Evolutionary conservation across 2,113 vertebrate genomes (phyloP).

Genomic region (Macquaria ambigua): DNA sequence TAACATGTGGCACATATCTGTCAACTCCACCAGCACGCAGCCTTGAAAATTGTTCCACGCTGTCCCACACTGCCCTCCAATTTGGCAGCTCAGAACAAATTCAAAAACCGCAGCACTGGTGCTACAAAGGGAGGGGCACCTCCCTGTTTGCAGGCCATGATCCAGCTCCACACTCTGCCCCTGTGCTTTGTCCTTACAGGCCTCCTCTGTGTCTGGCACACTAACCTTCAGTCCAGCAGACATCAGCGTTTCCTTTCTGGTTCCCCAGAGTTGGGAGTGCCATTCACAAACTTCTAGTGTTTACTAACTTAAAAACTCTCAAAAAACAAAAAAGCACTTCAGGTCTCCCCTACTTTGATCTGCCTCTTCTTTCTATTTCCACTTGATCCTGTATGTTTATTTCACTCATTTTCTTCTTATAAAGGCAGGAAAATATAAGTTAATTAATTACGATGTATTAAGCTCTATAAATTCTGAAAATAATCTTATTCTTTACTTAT

Average conservation of each 20-base stretch:
- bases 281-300: constrained; percentile 5
- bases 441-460: background rate
- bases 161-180: constrained; percentile 14
- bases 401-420: background rate
- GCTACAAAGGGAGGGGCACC: constrained; percentile 39
- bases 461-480: background rate
- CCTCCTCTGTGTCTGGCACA: constrained; percentile 26
- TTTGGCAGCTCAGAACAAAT: constrained; percentile 18
- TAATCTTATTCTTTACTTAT: background rate
- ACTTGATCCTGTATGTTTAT: background rate
- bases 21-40: constrained; percentile 7
- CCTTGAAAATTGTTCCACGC: background rate
- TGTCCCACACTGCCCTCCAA: background rate
- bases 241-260: constrained; percentile 11
- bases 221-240: constrained; percentile 17
- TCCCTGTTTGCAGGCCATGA: constrained; percentile 13
- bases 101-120: constrained; percentile 29
- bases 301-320: background rate
- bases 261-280: background rate
- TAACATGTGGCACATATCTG: constrained; percentile 8
- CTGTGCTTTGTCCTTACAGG: constrained; percentile 8
- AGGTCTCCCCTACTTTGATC: background rate
- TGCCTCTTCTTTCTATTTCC: constrained; percentile 1
- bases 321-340: background rate
- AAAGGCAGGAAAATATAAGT: constrained; percentile 5